Evolutionary conservation across 2,888 invertebrate genomes (phyloP), one percentile per base, ranked within the genome.

Genomic region (Lochmaea crataegi): DNA sequence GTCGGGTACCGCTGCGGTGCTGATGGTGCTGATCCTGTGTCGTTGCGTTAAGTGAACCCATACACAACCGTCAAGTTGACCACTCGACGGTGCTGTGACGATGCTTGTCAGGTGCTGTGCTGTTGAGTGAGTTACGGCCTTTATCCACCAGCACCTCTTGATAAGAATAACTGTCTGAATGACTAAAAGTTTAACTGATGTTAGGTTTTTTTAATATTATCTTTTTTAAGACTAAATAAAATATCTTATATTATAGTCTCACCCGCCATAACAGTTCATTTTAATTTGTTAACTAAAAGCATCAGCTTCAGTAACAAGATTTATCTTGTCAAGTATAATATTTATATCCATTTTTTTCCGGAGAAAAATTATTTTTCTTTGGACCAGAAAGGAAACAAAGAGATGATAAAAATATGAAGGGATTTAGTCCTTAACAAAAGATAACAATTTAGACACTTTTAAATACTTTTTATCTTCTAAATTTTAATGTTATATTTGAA

Each of bases 401-500:
- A 45, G 14, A 45, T 45, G 14, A 45, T 45, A 4, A 14, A 4
- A 45, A 45, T 45, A 12, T 6, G 4, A 45, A 45, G 12, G 45
- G 45, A 45, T 12, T 45, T 45, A 45, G 45, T 11, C 14, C 12
- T 45, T 45, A 4, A 45, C 12, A 45, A 12, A 45, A 14, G 45
- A 45, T 12, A 45, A 45, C 10, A 12, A 45, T 12, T 45, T 45
- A 4, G 14, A 14, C 10, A 11, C 11, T 42, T 42, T 42, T 42
- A 42, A 42, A 42, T 12, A 11, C 45, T 51, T 51, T 51, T 14
- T n/a, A 14, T 51, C 14, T 51, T 16, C 51, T 6, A 18, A 81
- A 82, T 82, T 83, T 79, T 80, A 77, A 83, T 84, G 84, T 84
- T 83, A 83, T 82, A 78, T 83, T 84, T 83, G 45, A 82, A 84